Evolutionary conservation across 2,888 invertebrate species (phyloP), one percentile per base, ranked within the genome.

Genomic region (Cloeon dipterum): DNA sequence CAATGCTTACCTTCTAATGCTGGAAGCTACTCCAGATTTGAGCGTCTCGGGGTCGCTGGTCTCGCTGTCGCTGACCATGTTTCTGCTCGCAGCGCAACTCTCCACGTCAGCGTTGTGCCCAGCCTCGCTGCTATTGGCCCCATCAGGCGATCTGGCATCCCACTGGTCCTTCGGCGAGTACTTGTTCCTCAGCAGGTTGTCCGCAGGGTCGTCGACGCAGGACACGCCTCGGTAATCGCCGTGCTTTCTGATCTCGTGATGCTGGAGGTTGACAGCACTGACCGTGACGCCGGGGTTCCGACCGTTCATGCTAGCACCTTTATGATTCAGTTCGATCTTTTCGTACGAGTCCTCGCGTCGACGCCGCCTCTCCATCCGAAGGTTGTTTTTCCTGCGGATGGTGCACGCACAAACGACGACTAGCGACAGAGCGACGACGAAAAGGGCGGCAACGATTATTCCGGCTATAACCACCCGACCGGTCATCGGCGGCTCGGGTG

Each of bases 251-350:
- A 59, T 54, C 16, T 50, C 49, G 11, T 57, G 56, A 38, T 57
- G 56, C 17, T 62, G 59, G 38, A 57, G 52, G 4, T 57, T 55
- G 16, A 45, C 42, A 17, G 48, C 48, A 16, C 40, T 35, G 20
- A 21, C 34, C 8, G 38, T 36, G 13, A 36, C 26, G 13, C 37
- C 40, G 11, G 40, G 25, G 20, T 20, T 21, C 3, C 32, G 20
- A 4, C 29, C 23, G 29, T 40, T 37, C 37, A 40, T 33, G 21
- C 42, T 18, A 1, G 20, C 25, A 4, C 23, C 37, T 45, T 63
- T 65, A 46, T 70, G 66, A 53, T 68, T 72, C 62, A 75, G 67
- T 52, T 78, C 77, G 44, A 79, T 77, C 61, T 78, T 79, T 53
- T 78, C 78, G 50, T 78, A 78, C 55, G 70, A 75, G 48, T 76